These are phyloP conservation scores for Drosophila pectinifera DNA, from an alignment of 1,140 invertebrate genomes.

Conservation along the genomic window DNA sequence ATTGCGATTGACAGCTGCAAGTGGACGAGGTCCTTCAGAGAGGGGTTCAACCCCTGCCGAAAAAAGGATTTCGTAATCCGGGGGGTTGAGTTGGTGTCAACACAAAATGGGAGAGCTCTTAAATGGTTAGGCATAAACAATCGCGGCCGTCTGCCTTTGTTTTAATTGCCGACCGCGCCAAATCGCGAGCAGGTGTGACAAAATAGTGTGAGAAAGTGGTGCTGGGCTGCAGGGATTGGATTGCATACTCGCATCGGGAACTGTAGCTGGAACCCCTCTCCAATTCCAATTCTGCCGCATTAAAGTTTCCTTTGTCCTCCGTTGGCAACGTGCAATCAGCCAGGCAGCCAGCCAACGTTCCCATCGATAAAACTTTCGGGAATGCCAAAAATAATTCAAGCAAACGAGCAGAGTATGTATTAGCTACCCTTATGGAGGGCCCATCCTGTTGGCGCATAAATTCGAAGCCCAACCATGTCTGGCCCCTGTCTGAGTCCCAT, in stretches of 20 bases:
- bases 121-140: constrained; percentile 54
- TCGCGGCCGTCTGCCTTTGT: constrained; percentile 48
- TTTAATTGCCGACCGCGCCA: constrained; percentile 44
- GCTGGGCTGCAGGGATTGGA: constrained; percentile 37
- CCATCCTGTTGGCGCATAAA: constrained; percentile 56
- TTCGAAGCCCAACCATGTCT: constrained; percentile 40
- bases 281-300: constrained; percentile 35
- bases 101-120: constrained; percentile 65
- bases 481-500: constrained; percentile 50
- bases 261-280: neutral
- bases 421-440: constrained; percentile 56
- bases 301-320: constrained; percentile 47
- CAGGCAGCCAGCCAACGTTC: constrained; percentile 28
- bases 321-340: constrained; percentile 51
- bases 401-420: constrained; percentile 27
- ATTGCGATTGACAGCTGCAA: constrained; percentile 77
- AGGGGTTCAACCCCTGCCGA: constrained; percentile 21
- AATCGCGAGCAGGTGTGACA: constrained; percentile 56
- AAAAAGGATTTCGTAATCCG: constrained; percentile 36
- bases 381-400: constrained; percentile 55
- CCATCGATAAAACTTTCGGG: constrained; percentile 59
- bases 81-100: constrained; percentile 71
- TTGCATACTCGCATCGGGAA: constrained; percentile 18
- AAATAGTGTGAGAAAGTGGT: constrained; percentile 61
- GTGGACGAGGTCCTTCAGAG: constrained; percentile 55